phyloP scores from a whole-genome alignment of 2,888 invertebrate genomes.

The Stenichneumon culpator region DNA sequence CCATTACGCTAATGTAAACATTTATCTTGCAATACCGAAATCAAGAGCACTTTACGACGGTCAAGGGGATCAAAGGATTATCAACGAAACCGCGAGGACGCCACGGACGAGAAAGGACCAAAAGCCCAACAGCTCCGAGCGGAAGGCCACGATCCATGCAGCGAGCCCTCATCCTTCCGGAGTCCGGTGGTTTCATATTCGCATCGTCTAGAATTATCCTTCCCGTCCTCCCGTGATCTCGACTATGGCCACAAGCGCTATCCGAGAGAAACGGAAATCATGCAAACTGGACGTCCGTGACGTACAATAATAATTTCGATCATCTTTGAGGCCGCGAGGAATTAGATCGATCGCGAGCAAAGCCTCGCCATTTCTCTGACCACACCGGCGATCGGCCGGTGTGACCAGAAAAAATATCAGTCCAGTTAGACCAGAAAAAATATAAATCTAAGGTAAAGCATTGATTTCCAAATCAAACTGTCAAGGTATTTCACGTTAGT shows the following conservation, averaged over 20 bases:
- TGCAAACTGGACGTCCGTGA: conserved; percentile 41
- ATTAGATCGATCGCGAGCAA: background rate
- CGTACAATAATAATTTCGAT: conserved; percentile 38
- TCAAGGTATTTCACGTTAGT: no score
- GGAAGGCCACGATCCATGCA: conserved; percentile 42
- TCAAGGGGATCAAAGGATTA: conserved; percentile 38
- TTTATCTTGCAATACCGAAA: background rate
- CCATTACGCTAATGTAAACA: background rate
- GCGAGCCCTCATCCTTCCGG: conserved; percentile 3
- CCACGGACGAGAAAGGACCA: conserved; percentile 10
- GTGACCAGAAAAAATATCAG: background rate
- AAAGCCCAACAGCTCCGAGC: background rate
- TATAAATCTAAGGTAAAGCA: background rate
- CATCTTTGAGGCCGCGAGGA: background rate
- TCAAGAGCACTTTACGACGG: background rate
- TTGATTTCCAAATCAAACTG: background rate
- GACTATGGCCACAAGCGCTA: conserved; percentile 21
- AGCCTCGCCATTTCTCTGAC: background rate
- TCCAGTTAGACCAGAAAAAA: background rate
- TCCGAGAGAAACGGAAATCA: background rate
- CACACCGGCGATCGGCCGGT: background rate
- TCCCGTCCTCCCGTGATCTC: conserved; percentile 7
- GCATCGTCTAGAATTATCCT: conserved; percentile 52
- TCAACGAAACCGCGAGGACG: conserved; percentile 8
- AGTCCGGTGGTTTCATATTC: conserved; percentile 34